A percentile compares a stretch with the other conserved stretches of the same genome.
Conservation (phyloP, 2,888 invertebrate genomes). For the Thalpophila matura region DNA sequence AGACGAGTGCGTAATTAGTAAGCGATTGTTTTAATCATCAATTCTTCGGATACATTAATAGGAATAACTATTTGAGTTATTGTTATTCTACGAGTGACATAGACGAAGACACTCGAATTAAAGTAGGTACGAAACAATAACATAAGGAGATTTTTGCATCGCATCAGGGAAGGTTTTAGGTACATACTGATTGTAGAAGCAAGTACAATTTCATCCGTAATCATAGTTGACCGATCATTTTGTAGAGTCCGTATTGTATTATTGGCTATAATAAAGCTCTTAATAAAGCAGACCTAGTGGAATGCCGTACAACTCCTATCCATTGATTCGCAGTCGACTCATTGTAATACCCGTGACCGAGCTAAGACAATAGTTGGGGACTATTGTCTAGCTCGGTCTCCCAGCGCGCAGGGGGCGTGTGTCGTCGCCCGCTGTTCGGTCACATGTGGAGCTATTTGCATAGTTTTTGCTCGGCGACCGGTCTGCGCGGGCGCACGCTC, state of each 20-base stretch:
- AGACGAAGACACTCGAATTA: background rate
- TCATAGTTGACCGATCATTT: no score
- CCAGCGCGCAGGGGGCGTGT: conserved; percentile 7
- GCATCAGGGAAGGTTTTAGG: background rate
- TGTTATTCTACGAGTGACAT: conserved; percentile 17
- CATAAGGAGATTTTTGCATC: background rate
- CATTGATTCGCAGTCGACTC: conserved; percentile 2
- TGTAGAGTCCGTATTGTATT: no score
- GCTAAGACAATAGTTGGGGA: conserved; percentile 10
- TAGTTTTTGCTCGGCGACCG: conserved; percentile 55
- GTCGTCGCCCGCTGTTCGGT: background rate
- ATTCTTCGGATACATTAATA: background rate
- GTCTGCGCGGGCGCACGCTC: conserved; percentile 48
- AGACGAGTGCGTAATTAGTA: conserved; percentile 15
- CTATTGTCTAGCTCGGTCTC: background rate
- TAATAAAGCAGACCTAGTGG: background rate
- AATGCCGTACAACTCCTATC: conserved; percentile 8
- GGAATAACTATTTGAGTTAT: conserved; percentile 16
- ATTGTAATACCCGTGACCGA: background rate
- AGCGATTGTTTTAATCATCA: conserved; percentile 29
- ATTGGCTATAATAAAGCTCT: background rate
- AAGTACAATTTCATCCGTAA: no score
- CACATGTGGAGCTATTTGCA: conserved; percentile 42
- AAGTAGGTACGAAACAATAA: background rate
- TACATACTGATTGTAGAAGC: no score